Base-by-base conservation (phyloP, 2,797 vertebrate species). In the Clarias platycephalus region DNA sequence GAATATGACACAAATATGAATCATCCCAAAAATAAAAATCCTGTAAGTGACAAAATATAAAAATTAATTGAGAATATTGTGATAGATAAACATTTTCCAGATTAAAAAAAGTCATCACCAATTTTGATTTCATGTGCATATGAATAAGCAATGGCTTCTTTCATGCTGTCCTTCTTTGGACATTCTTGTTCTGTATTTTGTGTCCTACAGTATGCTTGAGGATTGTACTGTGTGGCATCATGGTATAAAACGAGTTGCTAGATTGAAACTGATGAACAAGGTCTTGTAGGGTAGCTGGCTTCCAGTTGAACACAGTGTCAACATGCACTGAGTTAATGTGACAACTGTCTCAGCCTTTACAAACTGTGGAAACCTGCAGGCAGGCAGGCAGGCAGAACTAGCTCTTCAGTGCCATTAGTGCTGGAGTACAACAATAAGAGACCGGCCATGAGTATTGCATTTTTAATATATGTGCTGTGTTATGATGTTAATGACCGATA, bases 291-390 rank as follows among this genome's bases (percentile, higher is more conserved):
- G 68, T 82, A 68, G 78, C 76, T 81, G 70, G 53, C 68, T 83
- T 67, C 28, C 49, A 28, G 53, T 70, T 82, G 13, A 55, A 37
- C 60, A 79, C 55, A 80, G 26, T 63, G 60, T 83, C 70, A 84
- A 49, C 70, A 74, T 85, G 67, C 53, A 10, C 80, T 87, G 75
- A 87, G 58, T 10, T n/a, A 79, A 71, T 67, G 60, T 81, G 78
- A 84, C 82, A 86, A 86, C 78, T 86, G 86, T 84, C 86, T 81
- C 60, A 62, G 58, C 58, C 75, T 79, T 85, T 80, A 85, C 63
- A 66, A 26, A 57, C 67, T 75, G 60, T 28, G 12, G 10, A 31
- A 64, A 71, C 86, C 79, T 76, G 44, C 55, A 63, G 67, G 55
- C 44, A 49, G 58, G 2, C 44, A 49, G 10, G 2, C 44, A 49